Base-by-base conservation (phyloP, 2,888 invertebrate genomes). In the Eupithecia subfuscata region DNA sequence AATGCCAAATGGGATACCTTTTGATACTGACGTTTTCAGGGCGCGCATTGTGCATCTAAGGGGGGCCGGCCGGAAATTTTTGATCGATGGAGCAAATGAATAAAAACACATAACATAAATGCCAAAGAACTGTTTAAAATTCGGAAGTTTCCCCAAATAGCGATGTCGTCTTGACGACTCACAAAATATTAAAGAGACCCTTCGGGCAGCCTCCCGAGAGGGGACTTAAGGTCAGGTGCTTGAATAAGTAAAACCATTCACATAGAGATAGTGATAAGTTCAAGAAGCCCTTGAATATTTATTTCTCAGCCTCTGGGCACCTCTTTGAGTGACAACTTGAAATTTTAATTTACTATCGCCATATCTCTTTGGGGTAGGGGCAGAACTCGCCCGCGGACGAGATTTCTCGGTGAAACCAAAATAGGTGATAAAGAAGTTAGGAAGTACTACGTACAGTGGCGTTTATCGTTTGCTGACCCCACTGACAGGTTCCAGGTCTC, bases 191-290 rank as follows among this genome's bases (percentile, higher is more conserved):
- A 40, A 67, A 67, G 65, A 37, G 65, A 67, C 37, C 18, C 40
- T 67, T 67, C 65, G 9, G n/a, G n/a, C 8, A 12, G n/a, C 11
- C n/a, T 68, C 63, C 68, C 37, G 37, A 9, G 48, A 71, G 52
- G 60, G 70, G 37, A 43, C 69, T 43, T 71, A 52, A 76, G 73
- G 60, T 69, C 64, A 68, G 73, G 68, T 65, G 69, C 40, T 68
- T 73, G 76, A 71, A 75, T 76, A 76, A 73, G 37, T 73, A 64
- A 76, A 74, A 68, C 48, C 43, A 69, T 74, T 76, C 52, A 74
- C 69, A 52, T 74, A 73, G 52, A 71, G 71, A 70, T 67, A 67
- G 70, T 64, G 45, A 70, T 71, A 73, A 65, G 73, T 68, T 71
- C 6, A 70, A 68, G 73, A 70, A 65, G 12, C 75, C 30, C 65